phyloP scores from a whole-genome alignment of 2,888 invertebrate species.

The Acleris cristana region DNA sequence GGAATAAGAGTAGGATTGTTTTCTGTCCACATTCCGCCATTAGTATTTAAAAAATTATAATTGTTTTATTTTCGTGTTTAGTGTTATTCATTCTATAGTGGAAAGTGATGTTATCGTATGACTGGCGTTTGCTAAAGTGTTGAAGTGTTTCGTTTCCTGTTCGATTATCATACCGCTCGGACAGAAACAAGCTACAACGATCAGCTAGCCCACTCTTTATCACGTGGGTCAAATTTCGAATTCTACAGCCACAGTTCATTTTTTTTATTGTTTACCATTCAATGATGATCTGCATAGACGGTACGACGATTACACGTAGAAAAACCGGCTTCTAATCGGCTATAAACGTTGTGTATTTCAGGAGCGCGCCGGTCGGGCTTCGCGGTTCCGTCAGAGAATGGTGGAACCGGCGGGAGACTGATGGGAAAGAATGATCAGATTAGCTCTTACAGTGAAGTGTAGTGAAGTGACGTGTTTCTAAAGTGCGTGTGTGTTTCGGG shows the following conservation, averaged over 20 bases:
- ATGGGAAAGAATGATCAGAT: slow-evolving; percentile 53
- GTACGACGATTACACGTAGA: slow-evolving; percentile 53
- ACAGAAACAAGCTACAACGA: slow-evolving; percentile 78
- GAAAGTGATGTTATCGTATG: slow-evolving; percentile 23
- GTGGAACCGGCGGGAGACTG: slow-evolving; percentile 75
- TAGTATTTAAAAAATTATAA: slow-evolving; percentile 62
- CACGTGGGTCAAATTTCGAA: slow-evolving; percentile 82
- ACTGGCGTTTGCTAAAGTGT: slow-evolving; percentile 51
- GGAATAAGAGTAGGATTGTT: slow-evolving; percentile 69
- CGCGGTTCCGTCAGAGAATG: slow-evolving; percentile 53
- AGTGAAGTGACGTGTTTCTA: slow-evolving; percentile 62
- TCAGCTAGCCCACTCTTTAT: slow-evolving; percentile 76
- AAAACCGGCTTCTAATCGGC: slow-evolving; percentile 69
- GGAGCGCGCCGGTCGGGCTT: slow-evolving; percentile 69
- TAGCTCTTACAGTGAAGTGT: slow-evolving; percentile 58
- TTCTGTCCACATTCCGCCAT: slow-evolving; percentile 79
- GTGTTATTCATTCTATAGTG: slow-evolving; percentile 24
- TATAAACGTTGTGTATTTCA: slow-evolving; percentile 74
- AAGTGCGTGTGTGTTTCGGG: slow-evolving; percentile 53
- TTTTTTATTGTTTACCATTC: slow-evolving; percentile 46
- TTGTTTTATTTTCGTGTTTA: slow-evolving; percentile 56
- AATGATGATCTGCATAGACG: slow-evolving; percentile 41
- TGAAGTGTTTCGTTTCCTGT: slow-evolving; percentile 80
- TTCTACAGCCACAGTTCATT: slow-evolving; percentile 53
- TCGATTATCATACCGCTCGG: slow-evolving; percentile 62